A percentile compares a stretch with the other conserved stretches of the same genome.
Conservation (phyloP, 1,140 invertebrate species). For the Solenopsis invicta region DNA sequence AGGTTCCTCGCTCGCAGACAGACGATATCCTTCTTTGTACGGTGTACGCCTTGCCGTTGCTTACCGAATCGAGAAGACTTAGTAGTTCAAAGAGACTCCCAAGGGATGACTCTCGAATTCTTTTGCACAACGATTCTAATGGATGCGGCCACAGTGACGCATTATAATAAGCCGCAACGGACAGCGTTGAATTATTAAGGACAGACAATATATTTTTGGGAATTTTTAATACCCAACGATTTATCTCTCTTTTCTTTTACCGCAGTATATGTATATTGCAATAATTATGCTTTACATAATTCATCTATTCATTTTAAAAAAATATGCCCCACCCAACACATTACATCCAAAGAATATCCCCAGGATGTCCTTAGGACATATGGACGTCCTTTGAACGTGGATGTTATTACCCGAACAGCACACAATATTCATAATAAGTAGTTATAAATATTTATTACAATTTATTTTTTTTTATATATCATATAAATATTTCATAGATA, state of each 20-base stretch:
- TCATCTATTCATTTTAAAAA: background rate
- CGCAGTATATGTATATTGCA: background rate
- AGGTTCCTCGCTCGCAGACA: constrained; percentile 42
- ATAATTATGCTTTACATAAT: background rate
- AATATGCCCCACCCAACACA: no score
- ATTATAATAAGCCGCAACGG: background rate
- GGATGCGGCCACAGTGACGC: constrained; percentile 55
- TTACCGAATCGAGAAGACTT: constrained; percentile 67
- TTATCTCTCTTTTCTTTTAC: background rate
- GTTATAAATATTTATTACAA: no score
- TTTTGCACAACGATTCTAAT: constrained; percentile 69
- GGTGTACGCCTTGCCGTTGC: constrained; percentile 48
- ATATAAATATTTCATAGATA: no score
- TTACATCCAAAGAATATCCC: no score
- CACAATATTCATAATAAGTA: no score
- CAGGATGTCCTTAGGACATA: no score
- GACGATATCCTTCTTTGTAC: constrained; percentile 59
- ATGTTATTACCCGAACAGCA: no score
- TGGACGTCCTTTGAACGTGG: no score
- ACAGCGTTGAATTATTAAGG: constrained; percentile 38
- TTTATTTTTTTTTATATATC: no score
- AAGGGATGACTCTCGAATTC: constrained; percentile 61
- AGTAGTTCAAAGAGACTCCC: constrained; percentile 64
- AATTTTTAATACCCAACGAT: background rate
- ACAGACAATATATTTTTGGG: background rate